A percentile compares a stretch with the other conserved stretches of the same genome.
Evolutionary conservation across 2,888 invertebrate genomes (phyloP).

Genomic region (Sabatieria punctata): DNA sequence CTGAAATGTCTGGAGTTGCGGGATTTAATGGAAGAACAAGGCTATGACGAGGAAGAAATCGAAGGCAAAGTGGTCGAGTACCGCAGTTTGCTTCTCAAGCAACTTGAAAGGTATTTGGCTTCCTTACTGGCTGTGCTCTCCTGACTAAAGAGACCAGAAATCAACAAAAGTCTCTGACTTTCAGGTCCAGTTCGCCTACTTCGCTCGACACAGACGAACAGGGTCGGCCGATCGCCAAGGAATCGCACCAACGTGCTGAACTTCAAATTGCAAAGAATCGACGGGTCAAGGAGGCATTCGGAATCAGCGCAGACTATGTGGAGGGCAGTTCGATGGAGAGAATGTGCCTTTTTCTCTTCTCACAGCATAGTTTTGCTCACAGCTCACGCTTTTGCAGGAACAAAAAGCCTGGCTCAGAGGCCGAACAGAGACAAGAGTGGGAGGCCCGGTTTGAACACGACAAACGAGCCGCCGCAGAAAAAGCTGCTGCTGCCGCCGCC

Average conservation of each 20-base stretch:
- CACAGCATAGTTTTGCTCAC: no score
- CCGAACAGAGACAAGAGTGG: not conserved
- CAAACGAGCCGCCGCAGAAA: no score
- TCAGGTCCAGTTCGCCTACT: conserved; percentile 18
- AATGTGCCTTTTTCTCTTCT: no score
- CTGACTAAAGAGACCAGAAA: no score
- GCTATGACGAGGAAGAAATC: conserved; percentile 73
- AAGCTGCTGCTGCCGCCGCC: no score
- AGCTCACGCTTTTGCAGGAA: no score
- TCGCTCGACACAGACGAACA: not conserved
- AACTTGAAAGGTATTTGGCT: conserved; percentile 29
- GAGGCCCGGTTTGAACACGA: not conserved
- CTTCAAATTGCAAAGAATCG: conserved; percentile 91
- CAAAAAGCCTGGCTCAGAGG: no score
- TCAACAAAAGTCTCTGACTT: no score
- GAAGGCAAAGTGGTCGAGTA: conserved; percentile 68
- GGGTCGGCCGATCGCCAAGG: conserved; percentile 47
- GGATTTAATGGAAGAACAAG: conserved; percentile 82
- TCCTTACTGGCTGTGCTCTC: no score
- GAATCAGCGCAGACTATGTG: conserved; percentile 77
- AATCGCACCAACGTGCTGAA: conserved; percentile 86
- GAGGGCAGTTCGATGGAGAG: conserved; percentile 82
- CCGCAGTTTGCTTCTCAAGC: conserved; percentile 63
- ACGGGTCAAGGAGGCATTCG: conserved; percentile 75
- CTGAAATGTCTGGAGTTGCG: conserved; percentile 87